Percentiles rank a stretch among this genome's conserved stretches.
These are phyloP conservation scores for Agelaius phoeniceus DNA, from an alignment of 2,113 vertebrate species.

Conservation along the genomic window DNA sequence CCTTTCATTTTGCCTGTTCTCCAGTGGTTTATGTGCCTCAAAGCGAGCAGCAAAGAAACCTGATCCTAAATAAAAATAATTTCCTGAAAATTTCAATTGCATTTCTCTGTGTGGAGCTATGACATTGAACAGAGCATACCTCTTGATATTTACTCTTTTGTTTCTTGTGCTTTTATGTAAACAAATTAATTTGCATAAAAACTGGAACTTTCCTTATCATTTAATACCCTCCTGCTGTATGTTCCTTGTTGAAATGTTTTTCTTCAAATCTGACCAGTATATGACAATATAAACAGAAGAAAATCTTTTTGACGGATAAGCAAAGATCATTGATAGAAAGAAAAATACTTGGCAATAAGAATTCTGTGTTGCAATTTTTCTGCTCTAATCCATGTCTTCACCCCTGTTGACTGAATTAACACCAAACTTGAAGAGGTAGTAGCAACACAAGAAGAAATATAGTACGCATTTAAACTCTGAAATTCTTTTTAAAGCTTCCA, in stretches of 20 bases:
- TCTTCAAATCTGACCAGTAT: not conserved
- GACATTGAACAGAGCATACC: not conserved
- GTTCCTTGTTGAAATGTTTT: not conserved
- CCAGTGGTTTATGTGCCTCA: not conserved
- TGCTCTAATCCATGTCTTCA: not conserved
- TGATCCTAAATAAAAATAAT: not conserved
- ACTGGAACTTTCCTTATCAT: not conserved
- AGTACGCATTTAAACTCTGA: not conserved
- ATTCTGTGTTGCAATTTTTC: not conserved
- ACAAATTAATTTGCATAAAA: not conserved
- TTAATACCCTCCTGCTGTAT: not conserved
- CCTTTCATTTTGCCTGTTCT: not conserved
- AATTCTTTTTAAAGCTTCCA: not conserved
- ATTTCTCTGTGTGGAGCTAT: not conserved
- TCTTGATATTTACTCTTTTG: not conserved
- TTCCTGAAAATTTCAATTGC: not conserved
- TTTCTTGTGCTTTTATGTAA: not conserved
- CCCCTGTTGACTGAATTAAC: not conserved
- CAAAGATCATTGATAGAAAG: not conserved
- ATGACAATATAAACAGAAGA: not conserved
- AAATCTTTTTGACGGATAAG: not conserved
- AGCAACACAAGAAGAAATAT: not conserved
- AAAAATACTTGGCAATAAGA: not conserved
- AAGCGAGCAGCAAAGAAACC: not conserved
- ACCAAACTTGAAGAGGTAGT: not conserved